Conservation (phyloP, 2,797 vertebrate genomes). For the Garrulus glandarius region DNA sequence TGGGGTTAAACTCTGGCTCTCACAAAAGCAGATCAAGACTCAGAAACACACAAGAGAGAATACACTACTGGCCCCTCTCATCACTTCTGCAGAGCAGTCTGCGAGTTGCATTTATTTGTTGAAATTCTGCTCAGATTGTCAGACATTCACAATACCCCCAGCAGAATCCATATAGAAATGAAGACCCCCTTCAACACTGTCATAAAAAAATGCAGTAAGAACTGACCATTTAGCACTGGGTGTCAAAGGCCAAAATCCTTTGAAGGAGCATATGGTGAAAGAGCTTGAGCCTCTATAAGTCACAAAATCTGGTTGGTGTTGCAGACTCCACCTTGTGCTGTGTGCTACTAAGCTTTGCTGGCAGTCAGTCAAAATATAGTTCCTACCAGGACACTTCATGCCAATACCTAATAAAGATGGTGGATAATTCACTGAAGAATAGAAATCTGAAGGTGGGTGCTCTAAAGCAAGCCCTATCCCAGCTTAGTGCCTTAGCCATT, state of each 20-base stretch:
- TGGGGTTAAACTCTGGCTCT: background rate
- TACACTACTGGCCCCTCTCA: background rate
- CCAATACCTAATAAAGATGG: background rate
- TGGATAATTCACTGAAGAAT: background rate
- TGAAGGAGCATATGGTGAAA: background rate
- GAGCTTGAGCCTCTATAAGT: background rate
- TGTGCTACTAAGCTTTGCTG: background rate
- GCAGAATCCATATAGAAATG: background rate
- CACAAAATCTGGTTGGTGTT: background rate
- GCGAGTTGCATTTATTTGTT: background rate
- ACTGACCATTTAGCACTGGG: background rate
- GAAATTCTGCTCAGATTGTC: background rate
- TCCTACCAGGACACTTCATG: background rate
- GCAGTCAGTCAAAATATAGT: background rate
- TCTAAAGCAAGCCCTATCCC: background rate
- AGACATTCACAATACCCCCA: background rate
- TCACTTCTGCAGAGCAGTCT: background rate
- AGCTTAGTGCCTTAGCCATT: background rate
- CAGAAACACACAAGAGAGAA: background rate
- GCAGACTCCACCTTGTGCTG: background rate
- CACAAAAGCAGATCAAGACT: background rate
- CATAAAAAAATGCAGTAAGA: background rate
- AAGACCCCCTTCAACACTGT: background rate
- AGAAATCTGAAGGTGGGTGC: background rate
- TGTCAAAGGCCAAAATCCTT: background rate